Percentiles rank a stretch among this genome's conserved stretches.
These are phyloP conservation scores for Leptestheria dahalacensis DNA, from an alignment of 1,140 invertebrate species.

Conservation along the genomic window DNA sequence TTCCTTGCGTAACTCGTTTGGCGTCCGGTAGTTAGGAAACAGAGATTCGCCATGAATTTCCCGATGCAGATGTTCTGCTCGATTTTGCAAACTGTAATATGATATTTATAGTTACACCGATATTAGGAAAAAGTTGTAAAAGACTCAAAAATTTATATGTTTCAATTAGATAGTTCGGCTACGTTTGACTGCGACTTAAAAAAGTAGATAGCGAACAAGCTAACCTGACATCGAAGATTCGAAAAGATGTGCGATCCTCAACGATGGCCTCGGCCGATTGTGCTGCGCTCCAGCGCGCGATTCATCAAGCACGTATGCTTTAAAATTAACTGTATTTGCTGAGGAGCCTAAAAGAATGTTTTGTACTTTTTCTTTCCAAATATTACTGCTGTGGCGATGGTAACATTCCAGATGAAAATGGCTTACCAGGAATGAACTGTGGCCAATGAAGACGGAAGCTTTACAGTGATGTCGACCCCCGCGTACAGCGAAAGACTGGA, in stretches of 20 bases:
- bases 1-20: neutral
- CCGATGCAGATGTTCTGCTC: neutral
- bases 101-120: neutral
- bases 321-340: constrained; percentile 1
- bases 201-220: too few relatives aligned
- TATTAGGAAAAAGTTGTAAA: neutral
- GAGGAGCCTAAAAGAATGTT: neutral
- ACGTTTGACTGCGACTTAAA: neutral
- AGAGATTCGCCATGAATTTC: neutral
- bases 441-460: constrained; percentile 1
- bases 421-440: constrained; percentile 9
- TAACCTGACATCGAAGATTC: neutral
- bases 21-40: neutral
- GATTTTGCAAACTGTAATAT: neutral
- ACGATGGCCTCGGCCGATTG: neutral
- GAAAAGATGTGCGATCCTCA: neutral
- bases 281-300: neutral
- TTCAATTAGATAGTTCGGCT: neutral
- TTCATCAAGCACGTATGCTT: constrained; percentile 6
- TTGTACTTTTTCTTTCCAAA: neutral
- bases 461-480: constrained; percentile 1
- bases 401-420: too few relatives aligned
- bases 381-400: neutral
- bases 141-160: neutral
- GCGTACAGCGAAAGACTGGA: constrained; percentile 3